These are phyloP conservation scores for Myanophis thanlyinensis DNA, from an alignment of 2,113 vertebrate genomes.

Conservation along the genomic window DNA sequence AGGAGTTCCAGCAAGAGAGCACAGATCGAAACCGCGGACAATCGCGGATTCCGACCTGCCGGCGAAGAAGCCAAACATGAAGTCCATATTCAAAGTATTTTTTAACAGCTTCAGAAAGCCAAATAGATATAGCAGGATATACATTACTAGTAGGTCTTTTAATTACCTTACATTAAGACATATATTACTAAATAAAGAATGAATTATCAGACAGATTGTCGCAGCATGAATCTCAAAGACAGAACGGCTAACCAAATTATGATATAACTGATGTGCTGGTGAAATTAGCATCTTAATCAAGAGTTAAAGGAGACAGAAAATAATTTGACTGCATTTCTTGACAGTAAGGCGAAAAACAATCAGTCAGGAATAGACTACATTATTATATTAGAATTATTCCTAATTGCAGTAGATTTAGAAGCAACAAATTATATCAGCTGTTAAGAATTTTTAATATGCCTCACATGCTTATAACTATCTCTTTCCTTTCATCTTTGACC, in stretches of 20 bases:
- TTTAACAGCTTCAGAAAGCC: neutral
- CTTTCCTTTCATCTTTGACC: neutral
- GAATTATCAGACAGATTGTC: constrained; percentile 8
- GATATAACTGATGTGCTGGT: constrained; percentile 7
- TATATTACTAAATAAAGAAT: constrained; percentile 19
- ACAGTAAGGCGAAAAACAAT: neutral
- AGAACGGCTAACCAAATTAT: constrained; percentile 28
- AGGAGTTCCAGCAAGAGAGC: no score
- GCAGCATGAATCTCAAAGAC: constrained; percentile 7
- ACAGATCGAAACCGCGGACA: no score
- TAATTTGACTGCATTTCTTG: neutral
- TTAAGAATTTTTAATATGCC: neutral
- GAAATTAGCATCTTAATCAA: constrained; percentile 32
- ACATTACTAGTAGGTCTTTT: constrained; percentile 9
- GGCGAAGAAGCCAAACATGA: no score
- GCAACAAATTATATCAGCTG: constrained; percentile 4
- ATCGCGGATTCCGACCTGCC: no score
- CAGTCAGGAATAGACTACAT: neutral
- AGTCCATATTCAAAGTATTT: neutral
- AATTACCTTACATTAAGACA: constrained; percentile 27
- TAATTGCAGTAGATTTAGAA: constrained; percentile 5
- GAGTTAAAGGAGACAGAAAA: constrained; percentile 8
- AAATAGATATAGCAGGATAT: neutral
- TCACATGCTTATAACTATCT: neutral
- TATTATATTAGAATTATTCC: constrained; percentile 6